Evolutionary conservation across 2,888 invertebrate genomes (phyloP), one percentile per base, ranked within the genome.

Genomic region (Drosophila mayaguana): DNA sequence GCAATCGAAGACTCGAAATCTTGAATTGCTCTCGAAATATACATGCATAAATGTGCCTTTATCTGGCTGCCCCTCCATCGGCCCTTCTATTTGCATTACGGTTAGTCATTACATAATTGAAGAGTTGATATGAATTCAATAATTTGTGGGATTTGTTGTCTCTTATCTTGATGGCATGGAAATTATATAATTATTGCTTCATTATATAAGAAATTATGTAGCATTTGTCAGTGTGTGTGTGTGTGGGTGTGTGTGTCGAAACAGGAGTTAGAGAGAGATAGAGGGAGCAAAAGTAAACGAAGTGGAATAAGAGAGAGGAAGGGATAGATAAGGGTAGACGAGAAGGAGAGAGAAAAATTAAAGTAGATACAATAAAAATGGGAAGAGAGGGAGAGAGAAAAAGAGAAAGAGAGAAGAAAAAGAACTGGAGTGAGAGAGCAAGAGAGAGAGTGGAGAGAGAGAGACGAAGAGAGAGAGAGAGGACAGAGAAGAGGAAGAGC

Each of bases 11-110:
- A 20, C 50, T 18, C 14, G 5, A 16, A 16, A 18, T 20, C 50
- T 14, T n/a, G 3, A 16, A 16, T 12, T 16, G 7, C 32, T 40
- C 59, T 36, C 42, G 9, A 67, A 68, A 36, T 67, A 43, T 43
- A 57, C n/a, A 36, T 5, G 14, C 28, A 7, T 36, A 14, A 38
- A 16, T 38, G 7, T 9, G 9, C 16, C 25, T 25, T 8, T 9
- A 7, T 28, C 48, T n/a, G 11, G 5, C 3, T 6, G 9, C 6
- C 28, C 6, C 2, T 6, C 4, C 2, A 2, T 9, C 36, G 4
- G 5, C 6, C 16, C 25, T 2, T 5, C 28, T 20, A 32, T 20
- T 7, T 32, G 32, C 20, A 32, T 34, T 50, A 20, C 7, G 28
- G 12, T 48, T 28, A 48, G 28, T 18, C 32, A 32, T 48, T 48